Percentiles rank a stretch among this genome's conserved stretches.
These are phyloP conservation scores for Achlya flavicornis DNA, from an alignment of 2,888 invertebrate genomes.

Conservation along the genomic window DNA sequence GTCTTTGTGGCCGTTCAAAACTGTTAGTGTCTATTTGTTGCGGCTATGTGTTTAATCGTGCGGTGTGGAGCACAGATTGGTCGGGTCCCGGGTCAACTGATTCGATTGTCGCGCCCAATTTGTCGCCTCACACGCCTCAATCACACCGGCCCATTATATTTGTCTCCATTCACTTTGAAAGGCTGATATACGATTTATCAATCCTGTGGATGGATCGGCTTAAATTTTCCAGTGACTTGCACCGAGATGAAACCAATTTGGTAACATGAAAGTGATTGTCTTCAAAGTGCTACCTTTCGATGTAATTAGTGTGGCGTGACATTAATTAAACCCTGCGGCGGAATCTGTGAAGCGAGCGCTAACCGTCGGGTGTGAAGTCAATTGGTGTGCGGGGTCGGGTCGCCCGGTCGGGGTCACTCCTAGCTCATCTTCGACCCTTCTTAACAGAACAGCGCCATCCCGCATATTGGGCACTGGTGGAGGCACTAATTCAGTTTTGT, in stretches of 20 bases:
- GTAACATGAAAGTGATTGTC: constrained; percentile 21
- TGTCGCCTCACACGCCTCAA: constrained; percentile 62
- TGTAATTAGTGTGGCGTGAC: constrained; percentile 52
- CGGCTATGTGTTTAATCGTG: constrained; percentile 54
- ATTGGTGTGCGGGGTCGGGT: constrained; percentile 44
- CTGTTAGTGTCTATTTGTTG: constrained; percentile 28
- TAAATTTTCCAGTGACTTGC: not conserved
- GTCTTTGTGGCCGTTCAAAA: constrained; percentile 26
- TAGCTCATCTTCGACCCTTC: constrained; percentile 60
- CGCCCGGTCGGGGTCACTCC: constrained; percentile 49
- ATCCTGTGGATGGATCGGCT: not conserved
- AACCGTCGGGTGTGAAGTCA: constrained; percentile 49
- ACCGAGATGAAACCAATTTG: constrained; percentile 17
- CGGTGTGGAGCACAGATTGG: constrained; percentile 58
- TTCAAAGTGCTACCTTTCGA: constrained; percentile 28
- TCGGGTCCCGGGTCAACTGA: constrained; percentile 73
- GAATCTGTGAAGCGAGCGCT: constrained; percentile 47
- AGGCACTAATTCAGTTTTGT: constrained; percentile 61
- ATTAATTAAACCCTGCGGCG: constrained; percentile 63
- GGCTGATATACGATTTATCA: not conserved
- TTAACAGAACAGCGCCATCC: constrained; percentile 71
- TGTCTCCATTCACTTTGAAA: constrained; percentile 30
- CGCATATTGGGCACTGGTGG: constrained; percentile 57
- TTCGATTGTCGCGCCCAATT: constrained; percentile 80
- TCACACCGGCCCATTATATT: constrained; percentile 55